Evolutionary conservation across 2,113 vertebrate genomes (phyloP).

Genomic region (Sakesphorus luctuosus): DNA sequence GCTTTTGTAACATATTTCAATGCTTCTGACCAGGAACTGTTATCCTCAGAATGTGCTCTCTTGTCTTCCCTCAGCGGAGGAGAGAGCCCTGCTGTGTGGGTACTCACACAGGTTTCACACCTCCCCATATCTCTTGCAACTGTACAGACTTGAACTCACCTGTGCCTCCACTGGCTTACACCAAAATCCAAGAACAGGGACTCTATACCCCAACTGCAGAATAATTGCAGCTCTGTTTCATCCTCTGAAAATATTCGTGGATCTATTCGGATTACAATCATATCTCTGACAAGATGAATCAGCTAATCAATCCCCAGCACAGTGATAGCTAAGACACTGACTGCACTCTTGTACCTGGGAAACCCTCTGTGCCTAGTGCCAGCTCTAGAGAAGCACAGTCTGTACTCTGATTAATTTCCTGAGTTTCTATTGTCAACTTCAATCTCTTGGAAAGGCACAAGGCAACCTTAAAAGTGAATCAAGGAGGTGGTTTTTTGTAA

Average conservation of each 20-base stretch:
- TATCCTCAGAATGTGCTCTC: neutral
- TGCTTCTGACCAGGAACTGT: neutral
- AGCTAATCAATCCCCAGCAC: neutral
- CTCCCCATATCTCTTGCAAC: neutral
- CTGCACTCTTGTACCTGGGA: neutral
- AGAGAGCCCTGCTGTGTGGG: neutral
- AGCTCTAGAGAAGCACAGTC: neutral
- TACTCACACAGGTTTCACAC: neutral
- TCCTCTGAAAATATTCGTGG: neutral
- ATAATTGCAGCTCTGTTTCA: neutral
- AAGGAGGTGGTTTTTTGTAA: neutral
- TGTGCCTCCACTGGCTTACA: neutral
- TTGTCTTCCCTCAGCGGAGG: neutral
- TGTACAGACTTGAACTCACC: neutral
- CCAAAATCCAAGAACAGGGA: neutral
- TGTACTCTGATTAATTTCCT: constrained; percentile 9
- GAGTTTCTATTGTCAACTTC: neutral
- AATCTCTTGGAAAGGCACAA: neutral
- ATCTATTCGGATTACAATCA: neutral
- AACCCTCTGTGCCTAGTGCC: neutral
- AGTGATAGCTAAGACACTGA: neutral
- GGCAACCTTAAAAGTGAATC: neutral
- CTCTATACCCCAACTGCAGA: neutral
- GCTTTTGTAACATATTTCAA: fast-evolving
- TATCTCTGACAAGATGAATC: neutral